Evolutionary conservation across 2,888 invertebrate genomes (phyloP).

Genomic region (Pseudoips prasinana): DNA sequence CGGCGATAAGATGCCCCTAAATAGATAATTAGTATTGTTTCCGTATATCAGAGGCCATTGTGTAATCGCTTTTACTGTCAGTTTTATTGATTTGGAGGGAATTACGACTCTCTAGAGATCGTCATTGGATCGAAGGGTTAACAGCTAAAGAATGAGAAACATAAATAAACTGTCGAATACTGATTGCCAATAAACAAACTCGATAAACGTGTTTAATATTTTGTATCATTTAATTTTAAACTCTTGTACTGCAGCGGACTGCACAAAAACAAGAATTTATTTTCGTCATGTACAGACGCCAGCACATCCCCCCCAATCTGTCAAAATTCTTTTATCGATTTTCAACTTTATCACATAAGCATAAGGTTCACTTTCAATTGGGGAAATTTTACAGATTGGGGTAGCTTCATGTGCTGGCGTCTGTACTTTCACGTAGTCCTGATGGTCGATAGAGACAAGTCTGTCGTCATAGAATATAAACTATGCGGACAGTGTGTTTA

Average conservation of each 20-base stretch:
- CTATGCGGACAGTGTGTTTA: not conserved
- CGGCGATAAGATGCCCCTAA: slow-evolving; percentile 66
- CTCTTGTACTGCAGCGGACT: slow-evolving; percentile 9
- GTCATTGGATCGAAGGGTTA: slow-evolving; percentile 34
- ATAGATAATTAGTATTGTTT: slow-evolving; percentile 78
- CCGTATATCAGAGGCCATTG: slow-evolving; percentile 36
- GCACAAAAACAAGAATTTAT: slow-evolving; percentile 14
- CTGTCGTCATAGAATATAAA: not conserved
- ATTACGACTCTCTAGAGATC: slow-evolving; percentile 31
- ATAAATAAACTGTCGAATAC: slow-evolving; percentile 59
- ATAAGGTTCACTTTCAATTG: too few relatives aligned
- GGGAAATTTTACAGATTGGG: too few relatives aligned
- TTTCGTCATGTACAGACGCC: slow-evolving; percentile 4
- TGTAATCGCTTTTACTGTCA: slow-evolving; percentile 37
- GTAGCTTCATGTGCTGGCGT: too few relatives aligned
- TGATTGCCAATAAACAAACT: slow-evolving; percentile 72
- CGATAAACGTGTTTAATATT: slow-evolving; percentile 50
- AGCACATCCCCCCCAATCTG: too few relatives aligned
- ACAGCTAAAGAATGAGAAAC: slow-evolving; percentile 51
- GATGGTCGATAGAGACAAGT: not conserved
- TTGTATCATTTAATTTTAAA: slow-evolving; percentile 47
- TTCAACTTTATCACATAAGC: too few relatives aligned
- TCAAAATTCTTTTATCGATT: too few relatives aligned
- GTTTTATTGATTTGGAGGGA: slow-evolving; percentile 34
- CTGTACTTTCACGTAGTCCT: slow-evolving; percentile 8